Base-by-base conservation (phyloP, 2,797 vertebrate genomes). In the Argya squamiceps region DNA sequence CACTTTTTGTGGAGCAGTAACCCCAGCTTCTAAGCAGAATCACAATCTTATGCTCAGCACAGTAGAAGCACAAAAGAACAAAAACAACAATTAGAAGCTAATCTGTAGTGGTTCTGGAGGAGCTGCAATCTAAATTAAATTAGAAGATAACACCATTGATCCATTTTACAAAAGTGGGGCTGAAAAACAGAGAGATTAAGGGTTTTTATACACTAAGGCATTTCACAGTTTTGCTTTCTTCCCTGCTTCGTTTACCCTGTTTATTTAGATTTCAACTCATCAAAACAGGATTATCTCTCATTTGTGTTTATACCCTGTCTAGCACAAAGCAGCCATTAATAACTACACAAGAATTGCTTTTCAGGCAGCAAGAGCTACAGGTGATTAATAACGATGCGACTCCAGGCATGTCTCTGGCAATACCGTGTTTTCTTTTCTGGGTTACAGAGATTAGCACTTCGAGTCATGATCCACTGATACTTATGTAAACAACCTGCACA, bases 221-320 rank as follows among this genome's bases (percentile, higher is more conserved):
- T 89, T 89, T 91, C 75, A 85, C 20, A 91, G 91, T 80, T 96
- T 76, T 95, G 59, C 71, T 64, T 89, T 92, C 84, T 84, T 91
- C 68, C n/a, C 50, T 32, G 30, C 52, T 89, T 94, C 36, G 14
- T 46, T 37, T 56, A 74, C 56, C 34, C 76, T 87, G 59, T 94
- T 95, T 94, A 89, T 91, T 96, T 96, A 93, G 89, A 87, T 39
- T 82, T 65, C 67, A 92, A 64, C 64, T 92, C 74, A 87, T 80
- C 74, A 96, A 91, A 94, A 83, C 37, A 84, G 86, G 84, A 93
- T 92, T 87, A 23, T 85, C 81, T 92, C 84, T 80, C 68, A 64
- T 92, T 89, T 76, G 60, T 74, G 71, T 83, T 92, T 89, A 74
- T 85, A 56, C 30, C 55, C 67, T 8, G 20, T 55, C 79, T 62